A percentile compares a stretch with the other conserved stretches of the same genome.
Evolutionary conservation across 2,797 vertebrate species (phyloP).

Genomic region (Eidolon dupreanum): DNA sequence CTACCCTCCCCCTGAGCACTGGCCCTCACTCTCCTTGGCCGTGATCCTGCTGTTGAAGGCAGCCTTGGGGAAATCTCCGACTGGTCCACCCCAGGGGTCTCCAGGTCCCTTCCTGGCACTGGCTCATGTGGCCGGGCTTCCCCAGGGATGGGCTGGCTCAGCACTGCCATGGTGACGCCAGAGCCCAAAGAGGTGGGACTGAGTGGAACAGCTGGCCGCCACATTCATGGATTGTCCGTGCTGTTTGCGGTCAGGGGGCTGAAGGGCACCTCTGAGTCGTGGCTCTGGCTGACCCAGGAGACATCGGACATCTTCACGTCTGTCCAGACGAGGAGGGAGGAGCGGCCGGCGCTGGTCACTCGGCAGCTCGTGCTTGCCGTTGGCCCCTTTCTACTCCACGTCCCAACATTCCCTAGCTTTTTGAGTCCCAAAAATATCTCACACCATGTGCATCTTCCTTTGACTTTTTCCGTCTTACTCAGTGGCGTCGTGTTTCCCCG

Average conservation of each 20-base stretch:
- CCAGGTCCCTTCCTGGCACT: neutral
- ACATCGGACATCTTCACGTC: rapidly evolving
- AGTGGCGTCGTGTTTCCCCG: neutral
- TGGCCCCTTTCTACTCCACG: neutral
- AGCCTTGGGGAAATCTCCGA: neutral
- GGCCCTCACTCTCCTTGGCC: neutral
- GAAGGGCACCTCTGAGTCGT: neutral
- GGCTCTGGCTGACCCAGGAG: neutral
- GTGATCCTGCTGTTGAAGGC: neutral
- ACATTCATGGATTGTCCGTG: neutral
- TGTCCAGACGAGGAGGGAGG: neutral
- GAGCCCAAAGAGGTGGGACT: neutral
- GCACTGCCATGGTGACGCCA: rapidly evolving
- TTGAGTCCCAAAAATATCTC: neutral
- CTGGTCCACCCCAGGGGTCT: neutral
- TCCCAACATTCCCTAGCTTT: neutral
- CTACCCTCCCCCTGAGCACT: no score
- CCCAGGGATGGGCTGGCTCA: neutral
- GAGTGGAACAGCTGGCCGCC: neutral
- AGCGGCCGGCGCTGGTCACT: rapidly evolving
- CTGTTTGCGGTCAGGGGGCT: neutral
- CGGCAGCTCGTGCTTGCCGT: rapidly evolving
- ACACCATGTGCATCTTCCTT: neutral
- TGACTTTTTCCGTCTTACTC: neutral
- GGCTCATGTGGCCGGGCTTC: neutral